A percentile compares a stretch with the other conserved stretches of the same genome.
phyloP scores from a whole-genome alignment of 2,888 invertebrate genomes.

The Autographa gamma region DNA sequence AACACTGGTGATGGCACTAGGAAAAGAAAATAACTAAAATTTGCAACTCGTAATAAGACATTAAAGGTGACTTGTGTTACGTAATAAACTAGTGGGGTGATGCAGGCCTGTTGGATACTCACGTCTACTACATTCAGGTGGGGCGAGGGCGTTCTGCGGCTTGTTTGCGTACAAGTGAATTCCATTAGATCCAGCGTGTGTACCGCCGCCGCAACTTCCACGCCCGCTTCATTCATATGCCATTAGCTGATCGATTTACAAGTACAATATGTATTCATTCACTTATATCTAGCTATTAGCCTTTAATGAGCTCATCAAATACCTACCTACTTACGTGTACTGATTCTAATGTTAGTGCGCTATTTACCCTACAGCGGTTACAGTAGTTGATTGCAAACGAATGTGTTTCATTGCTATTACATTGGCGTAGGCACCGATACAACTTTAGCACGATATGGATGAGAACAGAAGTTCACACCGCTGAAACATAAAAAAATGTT shows the following conservation, averaged over 20 bases:
- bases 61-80: slow-evolving; percentile 52
- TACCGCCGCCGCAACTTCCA: slow-evolving; percentile 80
- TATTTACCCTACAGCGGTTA: background rate
- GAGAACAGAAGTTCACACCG: background rate
- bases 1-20: too few relatives aligned
- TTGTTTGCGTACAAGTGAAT: slow-evolving; percentile 89
- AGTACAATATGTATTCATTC: slow-evolving; percentile 78
- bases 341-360: background rate
- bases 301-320: slow-evolving; percentile 32
- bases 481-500: slow-evolving; percentile 26
- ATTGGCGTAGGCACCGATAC: background rate
- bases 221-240: slow-evolving; percentile 86
- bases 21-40: too few relatives aligned
- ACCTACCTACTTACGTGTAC: slow-evolving; percentile 19
- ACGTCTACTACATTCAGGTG: slow-evolving; percentile 68
- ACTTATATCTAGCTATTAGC: slow-evolving; percentile 59
- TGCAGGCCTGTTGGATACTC: slow-evolving; percentile 69
- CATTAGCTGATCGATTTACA: slow-evolving; percentile 87
- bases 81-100: slow-evolving; percentile 54
- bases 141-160: slow-evolving; percentile 78
- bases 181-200: slow-evolving; percentile 87
- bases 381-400: background rate
- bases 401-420: background rate
- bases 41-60: slow-evolving; percentile 24
- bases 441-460: background rate